These are phyloP conservation scores for Actinernus sp. DNA, from an alignment of 92 coral and sea anemone species.

Conservation along the genomic window DNA sequence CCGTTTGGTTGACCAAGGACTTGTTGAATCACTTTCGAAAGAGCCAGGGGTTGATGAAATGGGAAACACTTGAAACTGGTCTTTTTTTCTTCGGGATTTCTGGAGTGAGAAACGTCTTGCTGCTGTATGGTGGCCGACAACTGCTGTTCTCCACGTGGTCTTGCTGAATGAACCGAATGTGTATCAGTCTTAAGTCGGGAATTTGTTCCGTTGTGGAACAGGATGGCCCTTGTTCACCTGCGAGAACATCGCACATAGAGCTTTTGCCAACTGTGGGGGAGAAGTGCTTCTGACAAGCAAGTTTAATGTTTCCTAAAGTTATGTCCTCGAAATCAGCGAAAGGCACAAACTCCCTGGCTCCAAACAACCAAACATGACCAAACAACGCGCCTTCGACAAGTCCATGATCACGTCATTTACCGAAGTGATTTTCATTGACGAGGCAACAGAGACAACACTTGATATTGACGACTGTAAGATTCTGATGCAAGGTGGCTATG, in stretches of 20 bases:
- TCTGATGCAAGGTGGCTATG: no score
- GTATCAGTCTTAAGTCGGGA: conserved; percentile 14
- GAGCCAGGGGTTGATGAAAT: no score
- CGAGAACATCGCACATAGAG: no score
- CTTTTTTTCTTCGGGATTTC: background rate
- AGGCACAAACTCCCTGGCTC: conserved; percentile 46
- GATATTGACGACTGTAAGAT: no score
- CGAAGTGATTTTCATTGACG: no score
- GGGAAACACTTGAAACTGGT: no score
- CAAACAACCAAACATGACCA: no score
- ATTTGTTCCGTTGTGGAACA: conserved; percentile 28
- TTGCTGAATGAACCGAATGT: conserved; percentile 5
- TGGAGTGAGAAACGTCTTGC: background rate
- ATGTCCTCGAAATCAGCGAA: conserved; percentile 17
- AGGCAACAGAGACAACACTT: no score
- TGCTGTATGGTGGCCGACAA: no score
- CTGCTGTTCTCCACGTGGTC: conserved; percentile 1
- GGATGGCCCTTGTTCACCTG: conserved; percentile 40
- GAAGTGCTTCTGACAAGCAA: conserved; percentile 36
- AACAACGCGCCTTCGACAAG: no score
- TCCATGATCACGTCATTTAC: no score
- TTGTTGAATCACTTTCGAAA: no score
- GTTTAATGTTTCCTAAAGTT: conserved; percentile 14
- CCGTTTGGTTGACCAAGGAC: conserved; percentile 2
- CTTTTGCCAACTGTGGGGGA: conserved; percentile 27